A percentile compares a stretch with the other conserved stretches of the same genome.
These are phyloP conservation scores for Acanthosepion lycidas DNA, from an alignment of 2,888 invertebrate species.

Conservation along the genomic window DNA sequence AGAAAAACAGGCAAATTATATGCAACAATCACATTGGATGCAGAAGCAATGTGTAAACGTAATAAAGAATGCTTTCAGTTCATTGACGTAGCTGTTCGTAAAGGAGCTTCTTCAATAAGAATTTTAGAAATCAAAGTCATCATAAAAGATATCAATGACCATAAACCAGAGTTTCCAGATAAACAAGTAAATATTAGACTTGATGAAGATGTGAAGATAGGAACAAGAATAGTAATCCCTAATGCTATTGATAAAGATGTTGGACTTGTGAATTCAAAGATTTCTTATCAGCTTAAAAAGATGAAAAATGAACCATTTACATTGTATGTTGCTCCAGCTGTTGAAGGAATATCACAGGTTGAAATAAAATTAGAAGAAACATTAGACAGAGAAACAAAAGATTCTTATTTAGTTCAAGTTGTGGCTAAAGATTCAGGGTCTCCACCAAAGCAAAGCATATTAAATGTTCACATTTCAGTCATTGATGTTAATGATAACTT, in stretches of 20 bases:
- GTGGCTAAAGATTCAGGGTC: constrained; percentile 15
- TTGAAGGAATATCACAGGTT: not conserved
- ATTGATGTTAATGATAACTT: constrained; percentile 33
- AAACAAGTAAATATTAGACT: not conserved
- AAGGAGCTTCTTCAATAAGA: not conserved
- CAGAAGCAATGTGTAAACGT: constrained; percentile 33
- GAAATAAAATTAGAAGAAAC: not conserved
- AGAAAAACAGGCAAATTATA: not conserved
- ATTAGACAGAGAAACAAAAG: constrained; percentile 35
- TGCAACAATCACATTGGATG: not conserved
- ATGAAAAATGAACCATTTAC: constrained; percentile 38
- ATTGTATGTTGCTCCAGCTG: not conserved
- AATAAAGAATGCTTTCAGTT: not conserved
- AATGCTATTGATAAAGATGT: constrained; percentile 39
- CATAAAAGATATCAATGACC: constrained; percentile 38
- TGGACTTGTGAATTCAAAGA: not conserved
- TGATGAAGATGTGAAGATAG: not conserved
- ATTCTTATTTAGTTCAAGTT: not conserved
- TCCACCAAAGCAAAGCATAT: not conserved
- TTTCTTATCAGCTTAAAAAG: not conserved
- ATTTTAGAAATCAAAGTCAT: constrained; percentile 13
- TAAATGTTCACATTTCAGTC: constrained; percentile 11
- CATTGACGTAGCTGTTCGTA: constrained; percentile 23
- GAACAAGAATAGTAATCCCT: not conserved
- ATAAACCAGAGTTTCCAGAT: constrained; percentile 33